Percentiles rank a stretch among this genome's conserved stretches.
These are phyloP conservation scores for Alcedo atthis DNA, from an alignment of 2,797 vertebrate species.

Conservation along the genomic window DNA sequence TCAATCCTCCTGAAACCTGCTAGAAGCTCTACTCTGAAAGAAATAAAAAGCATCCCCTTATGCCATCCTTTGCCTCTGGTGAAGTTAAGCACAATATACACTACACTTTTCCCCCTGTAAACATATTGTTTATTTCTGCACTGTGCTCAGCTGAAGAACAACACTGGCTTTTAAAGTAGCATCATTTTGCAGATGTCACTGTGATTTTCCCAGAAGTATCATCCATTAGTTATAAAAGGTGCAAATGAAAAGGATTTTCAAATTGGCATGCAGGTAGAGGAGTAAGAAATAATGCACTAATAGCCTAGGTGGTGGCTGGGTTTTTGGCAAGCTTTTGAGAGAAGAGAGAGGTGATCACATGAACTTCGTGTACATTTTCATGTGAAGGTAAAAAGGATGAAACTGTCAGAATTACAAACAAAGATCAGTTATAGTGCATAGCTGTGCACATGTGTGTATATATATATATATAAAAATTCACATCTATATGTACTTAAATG, in stretches of 20 bases:
- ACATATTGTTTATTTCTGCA: constrained; percentile 56
- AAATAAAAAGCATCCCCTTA: constrained; percentile 32
- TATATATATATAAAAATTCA: not conserved
- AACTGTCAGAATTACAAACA: not conserved
- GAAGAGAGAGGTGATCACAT: not conserved
- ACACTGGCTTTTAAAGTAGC: constrained; percentile 61
- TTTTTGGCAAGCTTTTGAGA: constrained; percentile 39
- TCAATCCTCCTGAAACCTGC: not conserved
- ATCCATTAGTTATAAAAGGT: constrained; percentile 70
- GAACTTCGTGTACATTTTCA: constrained; percentile 10
- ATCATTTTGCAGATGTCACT: constrained; percentile 70
- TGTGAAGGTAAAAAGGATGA: not conserved
- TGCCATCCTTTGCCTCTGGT: constrained; percentile 10
- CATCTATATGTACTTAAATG: not conserved
- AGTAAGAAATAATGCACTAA: constrained; percentile 44
- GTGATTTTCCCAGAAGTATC: constrained; percentile 69
- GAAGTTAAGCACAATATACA: constrained; percentile 26
- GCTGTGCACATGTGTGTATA: not conserved
- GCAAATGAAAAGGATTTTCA: constrained; percentile 53
- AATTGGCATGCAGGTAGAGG: constrained; percentile 30
- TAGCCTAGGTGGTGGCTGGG: constrained; percentile 2
- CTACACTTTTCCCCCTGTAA: not conserved
- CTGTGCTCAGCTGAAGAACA: constrained; percentile 49
- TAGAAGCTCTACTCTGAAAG: not conserved
- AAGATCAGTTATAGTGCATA: not conserved